Evolutionary conservation across 2,888 invertebrate genomes (phyloP), one percentile per base, ranked within the genome.

Genomic region (Drosophila emarginata): DNA sequence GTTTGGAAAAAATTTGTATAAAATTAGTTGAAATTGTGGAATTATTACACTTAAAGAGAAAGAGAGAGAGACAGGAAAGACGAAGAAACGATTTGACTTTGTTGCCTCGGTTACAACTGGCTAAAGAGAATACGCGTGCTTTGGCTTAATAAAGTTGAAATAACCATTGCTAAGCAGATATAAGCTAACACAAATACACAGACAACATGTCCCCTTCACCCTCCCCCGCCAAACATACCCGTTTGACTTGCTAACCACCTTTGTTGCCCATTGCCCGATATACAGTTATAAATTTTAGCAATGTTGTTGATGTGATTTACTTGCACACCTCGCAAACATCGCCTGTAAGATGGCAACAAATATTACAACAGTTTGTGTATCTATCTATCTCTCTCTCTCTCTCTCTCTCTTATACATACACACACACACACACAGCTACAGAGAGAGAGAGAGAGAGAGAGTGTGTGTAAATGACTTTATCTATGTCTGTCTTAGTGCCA

Each of bases 91-190:
- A 69, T 50, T 69, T 70, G 64, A 64, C 64, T 70, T 71, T 64
- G 70, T 61, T 64, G 69, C 72, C 76, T 69, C 32, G 32, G 32
- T 11, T 9, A 32, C 32, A 32, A 32, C 32, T 77, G 80, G 80
- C 77, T 74, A 11, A 45, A 45, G 68, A 32, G 78, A 80, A 74
- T 39, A 78, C 72, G 87, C 87, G 87, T 84, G 85, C 80, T 84
- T 82, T 82, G 86, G 82, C 83, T 84, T 87, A 84, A 84, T 84
- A 84, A 87, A 84, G 85, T 87, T 85, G 81, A 79, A 81, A 82
- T 77, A 82, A 72, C 77, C 86, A 80, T 67, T 72, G 80, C 83
- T 85, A 82, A 85, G 86, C 78, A 85, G 80, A 82, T 85, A 82
- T 72, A 83, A 72, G 70, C 78, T 68, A 79, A 70, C 73, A 80